These are phyloP conservation scores for Caradrina clavipalpis DNA, from an alignment of 2,888 invertebrate species.

Conservation along the genomic window DNA sequence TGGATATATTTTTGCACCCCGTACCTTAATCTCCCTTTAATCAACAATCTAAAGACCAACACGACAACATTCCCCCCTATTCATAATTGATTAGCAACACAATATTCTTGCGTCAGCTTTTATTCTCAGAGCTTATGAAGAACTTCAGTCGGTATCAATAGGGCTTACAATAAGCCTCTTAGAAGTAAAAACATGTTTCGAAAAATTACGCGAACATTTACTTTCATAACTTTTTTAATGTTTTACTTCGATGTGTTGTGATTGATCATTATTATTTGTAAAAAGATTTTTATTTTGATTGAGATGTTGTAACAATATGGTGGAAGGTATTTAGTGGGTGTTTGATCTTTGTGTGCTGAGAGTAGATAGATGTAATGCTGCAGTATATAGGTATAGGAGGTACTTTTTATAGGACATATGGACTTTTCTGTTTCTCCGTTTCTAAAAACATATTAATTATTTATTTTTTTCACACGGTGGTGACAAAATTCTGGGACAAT, in stretches of 20 bases:
- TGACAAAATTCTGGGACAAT: too few species aligned
- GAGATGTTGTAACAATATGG: neutral
- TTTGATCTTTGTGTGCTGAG: neutral
- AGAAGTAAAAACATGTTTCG: slow-evolving; percentile 23
- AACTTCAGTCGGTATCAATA: slow-evolving; percentile 24
- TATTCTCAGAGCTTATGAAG: slow-evolving; percentile 30
- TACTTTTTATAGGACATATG: too few species aligned
- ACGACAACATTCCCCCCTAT: neutral
- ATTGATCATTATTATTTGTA: slow-evolving; percentile 19
- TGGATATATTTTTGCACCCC: too few species aligned
- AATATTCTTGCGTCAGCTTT: slow-evolving; percentile 16
- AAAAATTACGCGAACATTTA: slow-evolving; percentile 13
- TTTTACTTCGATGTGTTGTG: slow-evolving; percentile 11
- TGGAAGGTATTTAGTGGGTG: neutral
- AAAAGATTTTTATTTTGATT: neutral
- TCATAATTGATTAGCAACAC: slow-evolving; percentile 12
- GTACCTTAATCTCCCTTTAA: too few species aligned
- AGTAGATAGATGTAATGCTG: neutral
- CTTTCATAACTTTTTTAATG: slow-evolving; percentile 4
- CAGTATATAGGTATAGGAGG: neutral
- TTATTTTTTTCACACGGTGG: too few species aligned
- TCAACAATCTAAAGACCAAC: too few species aligned
- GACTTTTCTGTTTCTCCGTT: too few species aligned
- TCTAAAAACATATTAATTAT: too few species aligned
- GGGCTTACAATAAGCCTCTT: slow-evolving; percentile 34